Evolutionary conservation across 2,113 vertebrate genomes (phyloP).

Genomic region (Hyla sarda): DNA sequence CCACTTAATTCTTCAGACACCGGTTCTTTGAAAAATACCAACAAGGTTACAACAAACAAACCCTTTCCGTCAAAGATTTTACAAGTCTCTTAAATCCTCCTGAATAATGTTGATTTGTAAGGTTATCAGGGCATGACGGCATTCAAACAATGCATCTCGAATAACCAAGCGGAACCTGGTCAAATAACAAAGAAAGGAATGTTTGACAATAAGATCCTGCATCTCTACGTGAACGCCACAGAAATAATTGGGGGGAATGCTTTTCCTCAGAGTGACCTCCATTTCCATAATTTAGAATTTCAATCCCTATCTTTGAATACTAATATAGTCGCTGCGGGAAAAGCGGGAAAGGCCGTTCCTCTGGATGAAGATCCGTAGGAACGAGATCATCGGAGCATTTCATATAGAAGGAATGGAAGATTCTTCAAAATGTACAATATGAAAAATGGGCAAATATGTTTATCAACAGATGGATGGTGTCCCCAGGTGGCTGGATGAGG

Average conservation of each 20-base stretch:
- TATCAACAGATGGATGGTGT: conserved; percentile 18
- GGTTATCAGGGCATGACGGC: conserved; percentile 39
- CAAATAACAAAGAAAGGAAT: conserved; percentile 29
- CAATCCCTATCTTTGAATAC: neutral
- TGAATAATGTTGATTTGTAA: conserved; percentile 53
- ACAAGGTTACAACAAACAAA: conserved; percentile 9
- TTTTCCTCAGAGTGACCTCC: neutral
- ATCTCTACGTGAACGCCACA: conserved; percentile 27
- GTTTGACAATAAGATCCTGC: conserved; percentile 36
- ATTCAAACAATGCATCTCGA: neutral
- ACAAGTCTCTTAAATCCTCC: conserved; percentile 13
- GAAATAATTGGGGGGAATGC: conserved; percentile 8
- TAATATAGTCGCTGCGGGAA: neutral
- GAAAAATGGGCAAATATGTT: conserved; percentile 25
- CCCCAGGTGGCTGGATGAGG: neutral
- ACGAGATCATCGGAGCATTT: conserved; percentile 22
- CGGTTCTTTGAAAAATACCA: neutral
- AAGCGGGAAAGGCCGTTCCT: neutral
- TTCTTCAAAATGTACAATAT: neutral
- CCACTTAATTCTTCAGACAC: neutral
- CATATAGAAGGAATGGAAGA: neutral
- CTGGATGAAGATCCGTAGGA: conserved; percentile 7
- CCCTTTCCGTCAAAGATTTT: neutral
- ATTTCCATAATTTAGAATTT: neutral
- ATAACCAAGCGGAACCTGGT: conserved; percentile 28